A percentile compares a stretch with the other conserved stretches of the same genome.
phyloP scores from a whole-genome alignment of 92 coral and sea anemone species.

The Pocillopora meandrina region DNA sequence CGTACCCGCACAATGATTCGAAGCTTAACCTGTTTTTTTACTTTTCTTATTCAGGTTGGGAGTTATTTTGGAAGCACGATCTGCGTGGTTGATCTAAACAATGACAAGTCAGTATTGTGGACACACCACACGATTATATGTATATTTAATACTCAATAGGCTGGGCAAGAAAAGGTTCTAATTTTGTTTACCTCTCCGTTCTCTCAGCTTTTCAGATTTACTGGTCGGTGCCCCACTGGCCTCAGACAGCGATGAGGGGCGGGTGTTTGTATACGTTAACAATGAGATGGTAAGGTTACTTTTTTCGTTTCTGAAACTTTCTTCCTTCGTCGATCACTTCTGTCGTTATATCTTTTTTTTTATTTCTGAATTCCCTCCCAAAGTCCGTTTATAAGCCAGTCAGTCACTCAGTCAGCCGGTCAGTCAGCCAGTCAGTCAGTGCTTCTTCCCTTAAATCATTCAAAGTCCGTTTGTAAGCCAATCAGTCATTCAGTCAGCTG shows the following conservation, averaged over 20 bases:
- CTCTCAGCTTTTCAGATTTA: conserved; percentile 76
- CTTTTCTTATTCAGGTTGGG: conserved; percentile 46
- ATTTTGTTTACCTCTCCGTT: background rate
- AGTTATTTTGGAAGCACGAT: conserved; percentile 79
- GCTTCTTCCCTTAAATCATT: background rate
- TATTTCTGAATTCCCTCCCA: background rate
- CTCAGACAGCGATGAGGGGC: conserved; percentile 69
- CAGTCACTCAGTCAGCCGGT: background rate
- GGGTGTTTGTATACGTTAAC: conserved; percentile 82
- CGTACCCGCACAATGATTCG: no score
- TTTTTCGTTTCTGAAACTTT: background rate
- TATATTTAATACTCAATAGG: background rate
- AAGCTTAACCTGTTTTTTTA: background rate
- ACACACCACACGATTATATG: no score
- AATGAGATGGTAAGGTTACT: conserved; percentile 53
- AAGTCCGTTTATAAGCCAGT: background rate
- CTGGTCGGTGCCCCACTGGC: conserved; percentile 88
- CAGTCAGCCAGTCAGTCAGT: background rate
- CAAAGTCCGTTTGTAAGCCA: background rate
- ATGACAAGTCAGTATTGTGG: conserved; percentile 48
- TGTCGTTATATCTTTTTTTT: background rate
- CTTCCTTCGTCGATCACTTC: background rate
- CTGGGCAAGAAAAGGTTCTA: background rate
- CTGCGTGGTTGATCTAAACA: conserved; percentile 75
- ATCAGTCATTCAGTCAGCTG: background rate